These are phyloP conservation scores for Mesembrinibis cayennensis DNA, from an alignment of 2,113 vertebrate species.

Conservation along the genomic window DNA sequence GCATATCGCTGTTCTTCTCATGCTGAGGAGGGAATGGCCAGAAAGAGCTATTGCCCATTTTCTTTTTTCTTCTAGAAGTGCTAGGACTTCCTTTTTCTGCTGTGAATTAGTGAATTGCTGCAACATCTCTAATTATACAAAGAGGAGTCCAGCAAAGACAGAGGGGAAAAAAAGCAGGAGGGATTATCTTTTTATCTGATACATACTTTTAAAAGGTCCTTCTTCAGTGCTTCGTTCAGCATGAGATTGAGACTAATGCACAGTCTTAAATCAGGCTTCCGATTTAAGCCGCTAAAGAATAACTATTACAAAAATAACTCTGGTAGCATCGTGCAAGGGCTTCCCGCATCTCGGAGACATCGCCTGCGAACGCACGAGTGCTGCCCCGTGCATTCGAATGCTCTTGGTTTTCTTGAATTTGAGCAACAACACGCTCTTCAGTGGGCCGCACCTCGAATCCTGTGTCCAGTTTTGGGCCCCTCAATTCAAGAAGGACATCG, in stretches of 20 bases:
- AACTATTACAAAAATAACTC: not conserved
- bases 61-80: not conserved
- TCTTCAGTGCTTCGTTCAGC: not conserved
- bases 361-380: not conserved
- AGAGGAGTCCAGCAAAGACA: not conserved
- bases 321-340: not conserved
- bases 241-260: not conserved
- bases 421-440: fast-evolving
- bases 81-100: not conserved
- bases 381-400: not conserved
- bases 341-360: not conserved
- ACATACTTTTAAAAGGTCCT: not conserved
- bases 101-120: not conserved
- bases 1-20: not conserved
- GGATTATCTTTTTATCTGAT: not conserved
- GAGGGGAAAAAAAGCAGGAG: not conserved
- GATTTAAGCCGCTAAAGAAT: not conserved
- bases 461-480: no score
- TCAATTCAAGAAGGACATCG: no score
- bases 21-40: not conserved
- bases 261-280: not conserved
- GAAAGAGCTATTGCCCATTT: not conserved
- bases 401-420: not conserved
- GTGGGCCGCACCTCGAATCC: no score
- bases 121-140: not conserved